Conservation (phyloP, 2,888 invertebrate genomes). For the Drosophila nr. perissopoda region DNA sequence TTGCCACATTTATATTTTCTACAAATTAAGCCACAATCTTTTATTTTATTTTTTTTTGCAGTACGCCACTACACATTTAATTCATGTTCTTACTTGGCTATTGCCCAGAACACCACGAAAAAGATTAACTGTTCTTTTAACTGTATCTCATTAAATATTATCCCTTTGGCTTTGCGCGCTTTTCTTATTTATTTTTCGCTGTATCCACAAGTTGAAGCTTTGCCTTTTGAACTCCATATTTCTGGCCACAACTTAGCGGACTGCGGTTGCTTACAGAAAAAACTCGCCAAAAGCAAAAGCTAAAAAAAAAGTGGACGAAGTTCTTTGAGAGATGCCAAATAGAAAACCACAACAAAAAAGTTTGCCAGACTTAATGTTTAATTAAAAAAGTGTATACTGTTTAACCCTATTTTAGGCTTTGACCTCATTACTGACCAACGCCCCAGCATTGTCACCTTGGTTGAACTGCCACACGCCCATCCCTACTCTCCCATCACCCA, state of each 20-base stretch:
- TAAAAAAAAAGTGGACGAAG: constrained; percentile 16
- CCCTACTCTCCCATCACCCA: background rate
- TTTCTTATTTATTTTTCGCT: constrained; percentile 3
- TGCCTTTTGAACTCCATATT: constrained; percentile 52
- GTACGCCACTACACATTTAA: background rate
- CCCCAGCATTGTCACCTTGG: constrained; percentile 55
- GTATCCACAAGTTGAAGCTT: constrained; percentile 23
- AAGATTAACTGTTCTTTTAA: constrained; percentile 19
- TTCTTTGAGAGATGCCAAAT: constrained; percentile 38
- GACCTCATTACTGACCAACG: constrained; percentile 51
- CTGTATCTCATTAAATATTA: constrained; percentile 45
- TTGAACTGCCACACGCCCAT: background rate
- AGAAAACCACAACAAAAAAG: constrained; percentile 49
- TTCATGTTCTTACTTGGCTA: constrained; percentile 1
- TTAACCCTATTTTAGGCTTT: constrained; percentile 62
- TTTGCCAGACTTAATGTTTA: constrained; percentile 64
- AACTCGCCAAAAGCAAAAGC: constrained; percentile 33
- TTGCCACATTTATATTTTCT: background rate
- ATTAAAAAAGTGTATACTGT: constrained; percentile 61
- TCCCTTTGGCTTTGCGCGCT: constrained; percentile 3
- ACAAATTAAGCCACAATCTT: background rate
- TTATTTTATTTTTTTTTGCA: background rate
- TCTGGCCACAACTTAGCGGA: constrained; percentile 54
- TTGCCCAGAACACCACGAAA: background rate
- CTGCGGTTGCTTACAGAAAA: constrained; percentile 40